A percentile compares a stretch with the other conserved stretches of the same genome.
Evolutionary conservation across 2,113 vertebrate species (phyloP).

Genomic region (Sphaerodactylus townsendi): DNA sequence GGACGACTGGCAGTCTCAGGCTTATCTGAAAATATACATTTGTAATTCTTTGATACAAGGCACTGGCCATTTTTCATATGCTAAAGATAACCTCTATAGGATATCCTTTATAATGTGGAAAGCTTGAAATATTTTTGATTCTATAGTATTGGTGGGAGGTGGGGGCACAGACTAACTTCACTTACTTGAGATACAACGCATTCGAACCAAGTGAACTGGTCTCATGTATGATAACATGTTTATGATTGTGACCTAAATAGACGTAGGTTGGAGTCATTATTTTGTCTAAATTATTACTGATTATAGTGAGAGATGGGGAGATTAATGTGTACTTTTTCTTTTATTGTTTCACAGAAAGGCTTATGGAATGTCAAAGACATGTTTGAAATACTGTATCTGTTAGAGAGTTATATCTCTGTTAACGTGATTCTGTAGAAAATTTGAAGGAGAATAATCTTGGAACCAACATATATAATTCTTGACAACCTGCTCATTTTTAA

Average conservation of each 20-base stretch:
- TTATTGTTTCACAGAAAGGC: neutral
- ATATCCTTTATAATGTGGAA: conserved; percentile 13
- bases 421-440: neutral
- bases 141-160: neutral
- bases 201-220: neutral
- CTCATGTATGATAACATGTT: neutral
- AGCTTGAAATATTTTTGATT: neutral
- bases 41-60: neutral
- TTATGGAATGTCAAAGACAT: conserved; percentile 17
- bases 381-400: neutral
- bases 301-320: neutral
- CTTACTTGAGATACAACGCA: neutral
- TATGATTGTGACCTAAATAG: neutral
- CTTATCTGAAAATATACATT: neutral
- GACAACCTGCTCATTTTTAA: conserved; percentile 1
- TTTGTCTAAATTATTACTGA: conserved; percentile 16
- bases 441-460: neutral
- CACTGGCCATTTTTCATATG: neutral
- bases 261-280: neutral
- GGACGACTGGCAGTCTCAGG: neutral
- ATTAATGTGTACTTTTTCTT: neutral
- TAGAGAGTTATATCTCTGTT: conserved; percentile 21
- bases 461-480: neutral
- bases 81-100: neutral
- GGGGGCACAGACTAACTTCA: neutral